A percentile compares a stretch with the other conserved stretches of the same genome.
Conservation (phyloP, 2,888 invertebrate species). For the Parasteatoda lunata region DNA sequence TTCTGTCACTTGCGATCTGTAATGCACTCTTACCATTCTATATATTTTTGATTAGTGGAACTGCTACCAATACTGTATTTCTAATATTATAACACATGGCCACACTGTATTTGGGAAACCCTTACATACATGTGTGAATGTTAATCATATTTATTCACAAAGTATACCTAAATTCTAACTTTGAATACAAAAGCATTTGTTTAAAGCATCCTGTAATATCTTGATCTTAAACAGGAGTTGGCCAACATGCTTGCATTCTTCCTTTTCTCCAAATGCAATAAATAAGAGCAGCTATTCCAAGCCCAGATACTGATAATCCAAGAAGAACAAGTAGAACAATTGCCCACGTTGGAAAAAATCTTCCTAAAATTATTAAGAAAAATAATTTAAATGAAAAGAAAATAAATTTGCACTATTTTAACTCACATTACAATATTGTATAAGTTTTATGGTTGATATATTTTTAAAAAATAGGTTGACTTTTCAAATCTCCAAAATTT, state of each 20-base stretch:
- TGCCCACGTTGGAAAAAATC: conserved; percentile 42
- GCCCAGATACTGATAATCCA: conserved; percentile 5
- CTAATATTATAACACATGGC: conserved; percentile 8
- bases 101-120: background rate
- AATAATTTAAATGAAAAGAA: too few relatives aligned
- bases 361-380: conserved; percentile 22
- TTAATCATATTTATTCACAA: too few relatives aligned
- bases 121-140: too few relatives aligned
- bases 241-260: conserved; percentile 12
- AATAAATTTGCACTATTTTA: background rate
- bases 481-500: too few relatives aligned
- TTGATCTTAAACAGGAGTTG: conserved; percentile 6
- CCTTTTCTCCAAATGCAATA: conserved; percentile 18
- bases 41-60: background rate
- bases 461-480: too few relatives aligned
- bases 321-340: conserved; percentile 53
- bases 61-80: background rate
- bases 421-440: too few relatives aligned
- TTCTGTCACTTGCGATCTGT: background rate
- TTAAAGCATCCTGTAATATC: background rate
- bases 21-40: background rate
- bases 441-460: too few relatives aligned
- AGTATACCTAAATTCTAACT: too few relatives aligned
- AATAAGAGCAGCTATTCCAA: conserved; percentile 3
- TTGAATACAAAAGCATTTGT: too few relatives aligned